These are phyloP conservation scores for Puntigrus tetrazona DNA, from an alignment of 2,113 vertebrate species.

Conservation along the genomic window DNA sequence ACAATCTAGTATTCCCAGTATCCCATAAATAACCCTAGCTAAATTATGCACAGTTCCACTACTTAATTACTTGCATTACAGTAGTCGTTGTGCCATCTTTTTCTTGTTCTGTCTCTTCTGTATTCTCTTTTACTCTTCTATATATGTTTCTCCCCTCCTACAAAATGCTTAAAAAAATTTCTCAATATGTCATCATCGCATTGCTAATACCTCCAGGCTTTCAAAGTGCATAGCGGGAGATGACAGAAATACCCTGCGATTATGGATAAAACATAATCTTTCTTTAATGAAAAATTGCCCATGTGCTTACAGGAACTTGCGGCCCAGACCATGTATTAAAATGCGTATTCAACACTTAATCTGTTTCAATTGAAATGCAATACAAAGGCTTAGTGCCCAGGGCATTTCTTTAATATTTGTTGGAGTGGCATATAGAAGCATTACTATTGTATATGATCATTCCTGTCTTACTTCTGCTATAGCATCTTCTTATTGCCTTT, in stretches of 20 bases:
- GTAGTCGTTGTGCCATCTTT: background rate
- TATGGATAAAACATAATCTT: conserved; percentile 26
- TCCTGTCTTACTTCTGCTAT: conserved; percentile 3
- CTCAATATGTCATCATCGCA: conserved; percentile 3
- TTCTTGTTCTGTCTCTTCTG: background rate
- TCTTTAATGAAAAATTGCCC: conserved; percentile 13
- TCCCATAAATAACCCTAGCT: conserved; percentile 3
- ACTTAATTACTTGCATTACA: background rate
- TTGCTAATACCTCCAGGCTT: background rate
- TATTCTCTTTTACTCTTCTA: no score
- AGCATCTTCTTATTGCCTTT: conserved; percentile 42
- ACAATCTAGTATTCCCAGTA: conserved; percentile 8
- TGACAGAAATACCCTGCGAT: background rate
- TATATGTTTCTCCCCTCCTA: background rate
- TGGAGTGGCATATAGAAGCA: conserved; percentile 7
- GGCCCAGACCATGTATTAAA: background rate
- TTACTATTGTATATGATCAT: conserved; percentile 10
- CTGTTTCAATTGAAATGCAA: conserved; percentile 8
- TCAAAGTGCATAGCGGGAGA: background rate
- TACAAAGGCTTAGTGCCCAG: background rate
- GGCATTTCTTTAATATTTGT: background rate
- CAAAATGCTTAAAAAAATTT: background rate
- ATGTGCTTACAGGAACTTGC: background rate
- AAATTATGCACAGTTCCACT: background rate
- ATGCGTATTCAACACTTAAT: background rate